Conservation (phyloP, 2,113 vertebrate species). For the Cranoglanis bouderius region DNA sequence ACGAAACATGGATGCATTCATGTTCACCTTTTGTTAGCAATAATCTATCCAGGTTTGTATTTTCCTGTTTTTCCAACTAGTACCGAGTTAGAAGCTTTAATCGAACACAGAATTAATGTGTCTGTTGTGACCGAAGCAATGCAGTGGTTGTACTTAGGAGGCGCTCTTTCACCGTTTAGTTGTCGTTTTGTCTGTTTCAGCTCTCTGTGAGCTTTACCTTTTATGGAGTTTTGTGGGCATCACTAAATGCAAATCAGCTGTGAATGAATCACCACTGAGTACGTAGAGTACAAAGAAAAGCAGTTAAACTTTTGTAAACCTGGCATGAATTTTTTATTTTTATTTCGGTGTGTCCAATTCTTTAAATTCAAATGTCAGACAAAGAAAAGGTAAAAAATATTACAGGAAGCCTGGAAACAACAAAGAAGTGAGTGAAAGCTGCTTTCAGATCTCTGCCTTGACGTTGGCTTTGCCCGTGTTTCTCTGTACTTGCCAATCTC, state of each 20-base stretch:
- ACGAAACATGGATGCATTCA: not conserved
- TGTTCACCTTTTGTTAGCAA: not conserved
- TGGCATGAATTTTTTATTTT: not conserved
- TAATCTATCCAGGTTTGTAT: too few species aligned
- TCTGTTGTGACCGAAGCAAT: not conserved
- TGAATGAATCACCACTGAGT: not conserved
- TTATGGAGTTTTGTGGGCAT: not conserved
- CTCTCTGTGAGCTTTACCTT: not conserved
- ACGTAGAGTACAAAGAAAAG: not conserved
- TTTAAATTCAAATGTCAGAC: not conserved
- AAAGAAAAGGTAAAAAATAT: not conserved
- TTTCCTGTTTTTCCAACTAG: too few species aligned
- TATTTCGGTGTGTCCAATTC: not conserved
- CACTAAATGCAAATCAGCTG: not conserved
- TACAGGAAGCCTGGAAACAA: not conserved
- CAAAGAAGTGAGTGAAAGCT: not conserved
- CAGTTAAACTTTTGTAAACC: not conserved
- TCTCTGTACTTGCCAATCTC: slow-evolving; percentile 43
- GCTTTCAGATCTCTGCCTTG: slow-evolving; percentile 36
- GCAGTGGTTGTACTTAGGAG: not conserved
- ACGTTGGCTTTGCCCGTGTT: slow-evolving; percentile 25
- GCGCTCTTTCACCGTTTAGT: not conserved
- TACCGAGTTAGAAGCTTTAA: not conserved
- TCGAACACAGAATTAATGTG: not conserved
- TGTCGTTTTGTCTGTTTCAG: not conserved